Evolutionary conservation across 1,140 invertebrate species (phyloP), one percentile per base, ranked within the genome.

Genomic region (Vanessa tameamea): DNA sequence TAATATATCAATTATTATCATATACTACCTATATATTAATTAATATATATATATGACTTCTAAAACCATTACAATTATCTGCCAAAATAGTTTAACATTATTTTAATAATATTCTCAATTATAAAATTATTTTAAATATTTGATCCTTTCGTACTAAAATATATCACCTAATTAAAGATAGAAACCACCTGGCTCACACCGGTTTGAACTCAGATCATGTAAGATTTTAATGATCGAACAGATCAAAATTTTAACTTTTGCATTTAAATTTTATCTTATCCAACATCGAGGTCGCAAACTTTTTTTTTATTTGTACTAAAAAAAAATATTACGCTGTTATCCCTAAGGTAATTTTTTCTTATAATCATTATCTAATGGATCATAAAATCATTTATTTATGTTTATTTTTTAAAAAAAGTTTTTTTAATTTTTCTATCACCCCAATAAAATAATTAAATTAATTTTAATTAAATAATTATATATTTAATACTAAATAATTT

Each of bases 251-350:
- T 91, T 93, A 89, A 91, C 89, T 93, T 88, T 93, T 84, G 37
- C 83, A 93, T 92, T 91, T 92, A 93, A 92, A 89, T 86, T 94
- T 93, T 87, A 94, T 94, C 92, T 95, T 95, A 96, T 96, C 94
- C 95, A 96, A 96, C 95, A 96, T 96, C 95, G 95, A 96, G 95
- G 95, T 96, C 94, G 94, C 94, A 96, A 96, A 89, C 94, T 93
- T 93, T 92, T 92, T 93, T 94, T 90, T 94, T 83, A 95, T 95
- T 90, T 82, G 94, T 93, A 91, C 94, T 95, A 85, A 94, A 78
- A 79, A 94, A 94, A 93, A 93, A 94, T 92, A 95, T 95, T 93
- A 95, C 93, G 93, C 95, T 96, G 95, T 95, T 95, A 95, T 95
- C 95, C 94, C 95, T 95, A 94, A 94, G 93, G 95, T 95, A 95